Percentiles rank a stretch among this genome's conserved stretches.
Conservation (phyloP, 2,113 vertebrate genomes). For the Dolichotis patagonum region DNA sequence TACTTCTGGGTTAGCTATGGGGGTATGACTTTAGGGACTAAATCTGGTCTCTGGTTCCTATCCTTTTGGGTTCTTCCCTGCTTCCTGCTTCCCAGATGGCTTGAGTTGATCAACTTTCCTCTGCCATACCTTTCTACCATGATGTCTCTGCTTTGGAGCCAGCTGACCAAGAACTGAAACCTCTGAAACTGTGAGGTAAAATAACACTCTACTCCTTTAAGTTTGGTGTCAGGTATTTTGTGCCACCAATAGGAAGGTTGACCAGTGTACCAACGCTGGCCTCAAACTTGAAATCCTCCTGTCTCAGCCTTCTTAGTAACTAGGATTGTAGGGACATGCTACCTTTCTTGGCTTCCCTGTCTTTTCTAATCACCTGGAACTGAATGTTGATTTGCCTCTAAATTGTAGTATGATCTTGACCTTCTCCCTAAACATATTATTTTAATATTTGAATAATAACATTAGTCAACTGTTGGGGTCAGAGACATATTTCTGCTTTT, state of each 20-base stretch:
- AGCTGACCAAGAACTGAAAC: not conserved
- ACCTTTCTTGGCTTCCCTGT: not conserved
- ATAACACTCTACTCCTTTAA: not conserved
- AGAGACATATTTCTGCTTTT: not conserved
- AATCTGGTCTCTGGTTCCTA: not conserved
- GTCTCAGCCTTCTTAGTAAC: not conserved
- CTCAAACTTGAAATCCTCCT: not conserved
- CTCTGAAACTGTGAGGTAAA: not conserved
- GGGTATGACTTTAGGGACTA: not conserved
- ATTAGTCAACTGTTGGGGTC: not conserved
- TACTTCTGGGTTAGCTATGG: not conserved
- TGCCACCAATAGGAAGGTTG: not conserved
- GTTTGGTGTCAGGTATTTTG: not conserved
- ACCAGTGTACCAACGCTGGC: not conserved
- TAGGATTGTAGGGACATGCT: not conserved
- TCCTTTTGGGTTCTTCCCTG: not conserved
- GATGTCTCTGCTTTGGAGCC: not conserved
- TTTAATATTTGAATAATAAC: slow-evolving; percentile 32
- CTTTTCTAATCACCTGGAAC: not conserved
- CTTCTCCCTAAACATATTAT: not conserved
- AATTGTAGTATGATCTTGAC: not conserved
- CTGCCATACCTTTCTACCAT: not conserved
- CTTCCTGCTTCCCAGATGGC: not conserved
- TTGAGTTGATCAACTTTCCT: not conserved
- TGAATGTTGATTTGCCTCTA: slow-evolving; percentile 17